Percentiles rank a stretch among this genome's conserved stretches.
Conservation (phyloP, 2,888 invertebrate genomes). For the Cyclophora albipunctata region DNA sequence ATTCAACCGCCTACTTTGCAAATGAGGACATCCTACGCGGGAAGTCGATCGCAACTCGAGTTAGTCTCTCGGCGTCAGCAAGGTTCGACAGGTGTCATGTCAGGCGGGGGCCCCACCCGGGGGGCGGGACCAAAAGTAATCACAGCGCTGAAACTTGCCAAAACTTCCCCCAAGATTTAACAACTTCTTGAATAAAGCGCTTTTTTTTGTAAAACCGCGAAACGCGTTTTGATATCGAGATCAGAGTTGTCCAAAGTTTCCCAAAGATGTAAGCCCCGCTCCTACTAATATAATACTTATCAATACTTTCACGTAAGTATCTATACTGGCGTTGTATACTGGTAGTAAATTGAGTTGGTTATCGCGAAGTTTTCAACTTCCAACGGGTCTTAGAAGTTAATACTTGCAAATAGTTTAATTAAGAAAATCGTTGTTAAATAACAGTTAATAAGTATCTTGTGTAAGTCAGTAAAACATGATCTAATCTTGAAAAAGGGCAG, state of each 20-base stretch:
- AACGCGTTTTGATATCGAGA: constrained; percentile 20
- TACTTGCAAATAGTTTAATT: no score
- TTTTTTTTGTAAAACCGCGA: constrained; percentile 20
- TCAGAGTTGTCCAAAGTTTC: constrained; percentile 14
- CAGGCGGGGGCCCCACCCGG: constrained; percentile 25
- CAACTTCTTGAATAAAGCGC: constrained; percentile 22
- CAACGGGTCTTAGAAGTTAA: no score
- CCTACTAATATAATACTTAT: constrained; percentile 11
- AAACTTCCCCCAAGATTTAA: constrained; percentile 35
- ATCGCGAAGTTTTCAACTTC: no score
- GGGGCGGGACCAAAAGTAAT: constrained; percentile 50
- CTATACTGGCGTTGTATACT: neutral
- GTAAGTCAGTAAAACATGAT: no score
- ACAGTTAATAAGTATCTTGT: no score
- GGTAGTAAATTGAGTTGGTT: no score
- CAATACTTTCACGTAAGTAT: constrained; percentile 8
- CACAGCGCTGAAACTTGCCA: constrained; percentile 48
- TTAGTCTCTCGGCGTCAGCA: constrained; percentile 43
- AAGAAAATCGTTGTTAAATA: no score
- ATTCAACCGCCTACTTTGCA: neutral
- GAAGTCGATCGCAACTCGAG: constrained; percentile 13
- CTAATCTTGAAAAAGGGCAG: no score
- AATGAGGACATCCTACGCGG: neutral
- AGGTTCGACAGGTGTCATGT: constrained; percentile 57
- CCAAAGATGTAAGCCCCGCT: constrained; percentile 17